Percentiles rank a stretch among this genome's conserved stretches.
phyloP scores from a whole-genome alignment of 2,113 vertebrate species.

The Pangasianodon gigas region DNA sequence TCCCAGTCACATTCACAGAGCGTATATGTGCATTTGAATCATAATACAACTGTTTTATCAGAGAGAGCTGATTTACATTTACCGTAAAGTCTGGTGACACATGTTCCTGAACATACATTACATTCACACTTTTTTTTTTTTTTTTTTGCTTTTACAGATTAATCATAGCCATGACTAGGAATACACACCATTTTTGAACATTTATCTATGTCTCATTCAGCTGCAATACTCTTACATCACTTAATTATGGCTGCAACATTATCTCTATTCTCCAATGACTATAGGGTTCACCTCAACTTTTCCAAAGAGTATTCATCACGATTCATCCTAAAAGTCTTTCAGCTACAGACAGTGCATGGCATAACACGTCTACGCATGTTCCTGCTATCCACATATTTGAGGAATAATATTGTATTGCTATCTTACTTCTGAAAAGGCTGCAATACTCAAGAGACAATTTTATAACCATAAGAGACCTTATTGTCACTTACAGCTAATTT shows the following conservation, averaged over 20 bases:
- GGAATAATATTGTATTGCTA: not conserved
- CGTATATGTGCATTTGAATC: not conserved
- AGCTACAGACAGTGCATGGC: not conserved
- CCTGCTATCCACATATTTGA: not conserved
- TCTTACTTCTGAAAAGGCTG: not conserved
- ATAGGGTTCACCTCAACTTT: not conserved
- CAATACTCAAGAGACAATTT: not conserved
- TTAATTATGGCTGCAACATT: not conserved
- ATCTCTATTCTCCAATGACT: not conserved
- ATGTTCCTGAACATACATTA: not conserved
- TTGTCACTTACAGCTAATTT: not conserved
- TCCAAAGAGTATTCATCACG: not conserved
- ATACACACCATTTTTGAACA: not conserved
- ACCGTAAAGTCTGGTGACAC: not conserved
- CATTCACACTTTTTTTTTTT: too few relatives aligned
- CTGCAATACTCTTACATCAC: not conserved
- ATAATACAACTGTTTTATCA: not conserved
- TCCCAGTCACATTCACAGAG: slow-evolving; percentile 6
- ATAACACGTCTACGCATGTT: not conserved
- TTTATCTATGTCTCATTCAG: not conserved
- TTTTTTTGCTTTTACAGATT: not conserved
- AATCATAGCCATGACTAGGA: not conserved
- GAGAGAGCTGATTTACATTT: not conserved
- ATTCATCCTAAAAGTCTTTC: not conserved
- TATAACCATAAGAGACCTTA: not conserved